Evolutionary conservation across 2,113 vertebrate species (phyloP).

Genomic region (Bubo scandiacus): DNA sequence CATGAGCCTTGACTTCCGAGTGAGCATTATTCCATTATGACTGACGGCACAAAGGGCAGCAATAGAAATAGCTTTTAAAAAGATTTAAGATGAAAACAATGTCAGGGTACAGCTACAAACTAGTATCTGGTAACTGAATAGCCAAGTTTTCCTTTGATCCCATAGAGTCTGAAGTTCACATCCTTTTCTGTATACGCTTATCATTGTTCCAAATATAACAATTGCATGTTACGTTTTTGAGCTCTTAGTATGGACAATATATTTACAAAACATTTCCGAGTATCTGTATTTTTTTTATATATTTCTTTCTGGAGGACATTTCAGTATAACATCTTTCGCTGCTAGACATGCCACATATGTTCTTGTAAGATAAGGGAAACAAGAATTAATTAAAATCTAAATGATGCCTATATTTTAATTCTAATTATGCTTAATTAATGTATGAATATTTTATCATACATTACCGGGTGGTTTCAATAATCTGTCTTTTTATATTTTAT

Average conservation of each 20-base stretch:
- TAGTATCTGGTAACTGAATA: not conserved
- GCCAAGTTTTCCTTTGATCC: not conserved
- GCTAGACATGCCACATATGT: not conserved
- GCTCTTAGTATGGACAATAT: not conserved
- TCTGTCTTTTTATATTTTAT: not conserved
- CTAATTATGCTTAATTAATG: constrained; percentile 29
- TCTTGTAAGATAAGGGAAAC: constrained; percentile 9
- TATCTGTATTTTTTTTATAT: not conserved
- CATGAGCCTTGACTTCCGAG: not conserved
- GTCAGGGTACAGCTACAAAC: not conserved
- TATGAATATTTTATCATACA: constrained; percentile 15
- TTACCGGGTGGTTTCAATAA: not conserved
- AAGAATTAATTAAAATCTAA: constrained; percentile 37
- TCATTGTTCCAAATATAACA: not conserved
- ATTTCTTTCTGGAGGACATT: not conserved
- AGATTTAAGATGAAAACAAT: not conserved
- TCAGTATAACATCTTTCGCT: not conserved
- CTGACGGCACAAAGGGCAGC: not conserved
- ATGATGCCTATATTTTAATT: constrained; percentile 15
- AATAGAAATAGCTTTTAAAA: not conserved
- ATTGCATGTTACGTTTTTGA: not conserved
- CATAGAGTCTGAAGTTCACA: not conserved
- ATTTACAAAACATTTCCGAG: not conserved
- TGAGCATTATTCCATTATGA: not conserved
- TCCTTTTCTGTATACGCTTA: not conserved